These are phyloP conservation scores for Willowsia nigromaculata DNA, from an alignment of 2,888 invertebrate species.

Conservation along the genomic window DNA sequence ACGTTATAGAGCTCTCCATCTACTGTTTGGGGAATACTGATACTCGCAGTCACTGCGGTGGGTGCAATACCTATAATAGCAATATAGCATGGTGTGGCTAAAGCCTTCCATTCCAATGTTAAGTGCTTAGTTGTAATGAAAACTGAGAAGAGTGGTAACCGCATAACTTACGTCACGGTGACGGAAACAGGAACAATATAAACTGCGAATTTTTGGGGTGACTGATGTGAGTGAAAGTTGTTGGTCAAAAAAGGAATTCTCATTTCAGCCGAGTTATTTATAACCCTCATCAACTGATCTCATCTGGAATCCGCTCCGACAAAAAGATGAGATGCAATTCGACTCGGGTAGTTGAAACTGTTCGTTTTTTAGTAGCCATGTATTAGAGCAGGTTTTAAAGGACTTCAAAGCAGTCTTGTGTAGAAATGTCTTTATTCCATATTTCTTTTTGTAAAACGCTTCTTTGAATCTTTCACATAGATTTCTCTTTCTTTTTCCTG, in stretches of 20 bases:
- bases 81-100: not conserved
- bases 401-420: not conserved
- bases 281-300: constrained; percentile 36
- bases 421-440: not conserved
- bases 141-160: not conserved
- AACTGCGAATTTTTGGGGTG: not conserved
- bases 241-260: constrained; percentile 53
- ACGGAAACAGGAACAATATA: not conserved
- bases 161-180: not conserved
- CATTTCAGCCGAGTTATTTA: constrained; percentile 61
- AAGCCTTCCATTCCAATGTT: not conserved
- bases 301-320: not conserved
- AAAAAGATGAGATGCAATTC: constrained; percentile 44
- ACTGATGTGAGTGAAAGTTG: constrained; percentile 39
- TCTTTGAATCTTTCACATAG: not conserved
- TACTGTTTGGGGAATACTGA: not conserved
- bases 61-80: too few relatives aligned
- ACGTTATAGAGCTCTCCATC: not conserved
- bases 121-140: not conserved
- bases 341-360: not conserved
- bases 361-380: not conserved
- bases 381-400: not conserved
- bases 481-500: not conserved
- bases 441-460: not conserved
- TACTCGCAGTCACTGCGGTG: not conserved